A percentile compares a stretch with the other conserved stretches of the same genome.
Conservation (phyloP, 2,888 invertebrate genomes). For the Eristalis arbustorum region DNA sequence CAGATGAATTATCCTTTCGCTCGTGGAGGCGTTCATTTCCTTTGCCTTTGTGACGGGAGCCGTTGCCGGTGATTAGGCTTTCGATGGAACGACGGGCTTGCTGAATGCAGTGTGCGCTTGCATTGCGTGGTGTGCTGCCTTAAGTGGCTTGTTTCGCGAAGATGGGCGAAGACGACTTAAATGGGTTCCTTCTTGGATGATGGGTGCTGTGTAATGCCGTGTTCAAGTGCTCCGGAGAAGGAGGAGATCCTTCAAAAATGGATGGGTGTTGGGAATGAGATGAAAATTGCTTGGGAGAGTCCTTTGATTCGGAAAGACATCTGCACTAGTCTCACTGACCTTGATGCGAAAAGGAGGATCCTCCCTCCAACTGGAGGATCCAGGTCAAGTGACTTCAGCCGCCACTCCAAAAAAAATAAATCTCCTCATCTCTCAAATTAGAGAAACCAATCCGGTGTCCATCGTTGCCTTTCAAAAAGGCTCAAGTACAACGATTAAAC, state of each 20-base stretch:
- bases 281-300: too few species aligned
- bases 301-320: too few species aligned
- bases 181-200: background rate
- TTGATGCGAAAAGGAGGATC: too few species aligned
- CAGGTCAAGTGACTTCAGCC: background rate
- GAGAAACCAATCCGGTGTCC: background rate
- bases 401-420: too few species aligned
- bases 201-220: background rate
- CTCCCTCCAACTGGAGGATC: background rate
- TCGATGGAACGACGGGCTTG: background rate
- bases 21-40: slow-evolving; percentile 6
- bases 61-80: slow-evolving; percentile 9
- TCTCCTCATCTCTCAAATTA: background rate
- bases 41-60: slow-evolving; percentile 3
- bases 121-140: background rate
- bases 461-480: background rate
- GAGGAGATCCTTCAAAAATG: too few species aligned
- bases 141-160: background rate
- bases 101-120: background rate
- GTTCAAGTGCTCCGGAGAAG: too few species aligned
- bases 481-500: background rate
- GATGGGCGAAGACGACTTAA: background rate
- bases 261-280: too few species aligned
- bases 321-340: too few species aligned
- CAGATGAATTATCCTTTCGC: slow-evolving; percentile 46